Evolutionary conservation across 2,888 invertebrate species (phyloP).

Genomic region (Nezara viridula): DNA sequence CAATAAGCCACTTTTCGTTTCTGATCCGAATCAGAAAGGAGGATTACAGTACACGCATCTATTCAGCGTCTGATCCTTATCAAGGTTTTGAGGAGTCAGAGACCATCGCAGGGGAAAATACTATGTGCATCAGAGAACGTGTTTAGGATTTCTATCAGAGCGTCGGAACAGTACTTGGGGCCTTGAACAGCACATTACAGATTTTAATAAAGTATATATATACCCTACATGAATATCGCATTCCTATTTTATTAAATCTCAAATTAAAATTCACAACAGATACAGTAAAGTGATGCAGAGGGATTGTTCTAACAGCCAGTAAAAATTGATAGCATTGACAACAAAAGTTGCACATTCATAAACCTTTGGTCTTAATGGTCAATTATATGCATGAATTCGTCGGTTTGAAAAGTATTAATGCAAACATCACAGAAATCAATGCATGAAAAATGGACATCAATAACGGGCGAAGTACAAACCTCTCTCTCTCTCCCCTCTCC

Average conservation of each 20-base stretch:
- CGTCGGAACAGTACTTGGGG: background rate
- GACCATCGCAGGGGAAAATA: constrained; percentile 4
- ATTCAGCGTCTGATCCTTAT: background rate
- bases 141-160: background rate
- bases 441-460: too few species aligned
- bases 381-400: too few species aligned
- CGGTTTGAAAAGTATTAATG: too few species aligned
- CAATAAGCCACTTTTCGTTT: background rate
- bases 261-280: background rate
- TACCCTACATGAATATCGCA: background rate
- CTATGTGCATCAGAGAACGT: background rate
- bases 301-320: background rate
- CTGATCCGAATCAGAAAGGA: background rate
- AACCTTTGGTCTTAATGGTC: too few species aligned
- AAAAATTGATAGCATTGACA: too few species aligned
- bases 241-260: background rate
- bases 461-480: too few species aligned
- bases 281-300: background rate
- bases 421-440: too few species aligned
- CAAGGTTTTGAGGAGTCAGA: background rate
- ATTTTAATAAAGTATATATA: constrained; percentile 29
- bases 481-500: too few species aligned
- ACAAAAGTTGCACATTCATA: too few species aligned
- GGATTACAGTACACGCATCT: background rate
- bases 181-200: background rate